Evolutionary conservation across 2,797 vertebrate species (phyloP).

Genomic region (Acanthurus leucopareius): DNA sequence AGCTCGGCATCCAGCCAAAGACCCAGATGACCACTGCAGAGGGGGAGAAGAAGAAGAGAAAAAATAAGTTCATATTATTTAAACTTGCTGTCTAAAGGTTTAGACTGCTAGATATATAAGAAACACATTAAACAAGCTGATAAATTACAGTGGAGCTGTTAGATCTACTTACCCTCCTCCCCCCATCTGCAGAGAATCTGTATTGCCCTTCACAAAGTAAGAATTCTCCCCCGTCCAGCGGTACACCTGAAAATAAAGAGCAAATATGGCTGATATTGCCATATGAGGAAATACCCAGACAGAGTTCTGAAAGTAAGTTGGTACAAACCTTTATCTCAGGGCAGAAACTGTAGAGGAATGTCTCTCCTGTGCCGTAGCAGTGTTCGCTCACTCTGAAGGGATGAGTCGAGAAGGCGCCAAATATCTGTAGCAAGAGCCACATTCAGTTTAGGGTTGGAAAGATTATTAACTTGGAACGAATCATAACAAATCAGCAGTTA

Average conservation of each 20-base stretch:
- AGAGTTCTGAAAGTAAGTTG: neutral
- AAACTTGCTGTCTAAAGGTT: too few relatives aligned
- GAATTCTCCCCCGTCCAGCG: conserved; percentile 99
- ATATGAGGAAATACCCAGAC: neutral
- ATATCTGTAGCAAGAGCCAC: conserved; percentile 83
- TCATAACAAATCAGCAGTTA: neutral
- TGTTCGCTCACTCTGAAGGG: conserved; percentile 98
- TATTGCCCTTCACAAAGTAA: conserved; percentile 98
- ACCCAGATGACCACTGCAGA: conserved; percentile 91
- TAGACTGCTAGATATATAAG: too few relatives aligned
- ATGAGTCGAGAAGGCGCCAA: conserved; percentile 95
- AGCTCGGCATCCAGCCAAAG: conserved; percentile 97
- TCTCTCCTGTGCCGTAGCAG: conserved; percentile 98
- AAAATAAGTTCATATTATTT: too few relatives aligned
- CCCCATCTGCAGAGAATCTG: conserved; percentile 95
- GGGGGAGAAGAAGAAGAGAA: conserved; percentile 5
- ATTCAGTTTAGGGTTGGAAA: neutral
- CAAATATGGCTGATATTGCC: neutral
- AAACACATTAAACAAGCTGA: too few relatives aligned
- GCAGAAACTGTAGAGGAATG: conserved; percentile 96
- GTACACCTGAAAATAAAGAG: conserved; percentile 86
- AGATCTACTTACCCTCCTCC: conserved; percentile 92
- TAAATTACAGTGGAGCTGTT: too few relatives aligned
- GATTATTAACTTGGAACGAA: neutral
- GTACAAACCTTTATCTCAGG: conserved; percentile 93